A percentile compares a stretch with the other conserved stretches of the same genome.
These are phyloP conservation scores for Acromyrmex charruanus DNA, from an alignment of 1,140 invertebrate genomes.

Conservation along the genomic window DNA sequence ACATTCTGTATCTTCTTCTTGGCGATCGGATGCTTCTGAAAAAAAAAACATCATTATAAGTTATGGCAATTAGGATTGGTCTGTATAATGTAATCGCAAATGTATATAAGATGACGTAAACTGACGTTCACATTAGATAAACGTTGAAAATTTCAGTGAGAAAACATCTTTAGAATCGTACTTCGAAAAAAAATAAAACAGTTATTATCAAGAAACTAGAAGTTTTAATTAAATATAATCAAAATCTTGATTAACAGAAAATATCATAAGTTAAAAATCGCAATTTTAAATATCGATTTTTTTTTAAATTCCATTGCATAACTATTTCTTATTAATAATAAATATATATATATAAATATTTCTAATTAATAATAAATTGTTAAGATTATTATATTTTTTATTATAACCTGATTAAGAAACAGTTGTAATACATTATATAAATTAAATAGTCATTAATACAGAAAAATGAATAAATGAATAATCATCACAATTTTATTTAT, in stretches of 20 bases:
- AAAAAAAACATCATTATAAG: constrained; percentile 20
- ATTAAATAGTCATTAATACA: background rate
- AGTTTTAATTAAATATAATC: background rate
- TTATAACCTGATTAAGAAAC: background rate
- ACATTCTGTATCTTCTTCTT: constrained; percentile 1
- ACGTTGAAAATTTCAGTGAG: background rate
- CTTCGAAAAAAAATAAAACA: background rate
- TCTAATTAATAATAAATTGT: constrained; percentile 2
- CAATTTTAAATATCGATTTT: background rate
- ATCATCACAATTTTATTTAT: background rate
- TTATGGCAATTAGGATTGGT: background rate
- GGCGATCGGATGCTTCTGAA: background rate
- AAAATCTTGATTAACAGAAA: background rate
- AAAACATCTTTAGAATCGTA: background rate
- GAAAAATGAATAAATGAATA: background rate
- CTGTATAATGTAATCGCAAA: background rate
- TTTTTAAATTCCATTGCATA: background rate
- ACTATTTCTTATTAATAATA: background rate
- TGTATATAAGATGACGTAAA: background rate
- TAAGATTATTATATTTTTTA: background rate
- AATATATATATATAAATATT: no score
- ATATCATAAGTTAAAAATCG: background rate
- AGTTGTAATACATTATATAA: background rate
- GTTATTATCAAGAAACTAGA: background rate
- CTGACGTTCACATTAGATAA: background rate